phyloP scores from a whole-genome alignment of 2,888 invertebrate species.

The Agrypnus murinus region DNA sequence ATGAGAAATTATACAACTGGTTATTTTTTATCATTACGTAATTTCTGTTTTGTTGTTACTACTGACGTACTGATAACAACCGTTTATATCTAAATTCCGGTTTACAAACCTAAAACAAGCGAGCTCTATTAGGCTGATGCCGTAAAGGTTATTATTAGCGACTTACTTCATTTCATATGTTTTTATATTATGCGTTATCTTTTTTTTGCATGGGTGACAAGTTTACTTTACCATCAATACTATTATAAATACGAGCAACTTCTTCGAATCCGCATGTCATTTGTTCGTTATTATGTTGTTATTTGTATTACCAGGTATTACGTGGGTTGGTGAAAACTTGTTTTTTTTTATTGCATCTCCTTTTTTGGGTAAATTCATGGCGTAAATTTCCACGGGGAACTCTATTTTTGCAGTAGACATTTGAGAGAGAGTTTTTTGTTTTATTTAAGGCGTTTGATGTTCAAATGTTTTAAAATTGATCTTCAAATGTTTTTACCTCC shows the following conservation, averaged over 20 bases:
- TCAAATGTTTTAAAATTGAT: too few relatives aligned
- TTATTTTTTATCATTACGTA: too few relatives aligned
- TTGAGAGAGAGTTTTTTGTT: too few relatives aligned
- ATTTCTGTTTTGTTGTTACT: slow-evolving; percentile 1
- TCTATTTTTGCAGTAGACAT: too few relatives aligned
- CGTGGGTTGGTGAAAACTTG: slow-evolving; percentile 11
- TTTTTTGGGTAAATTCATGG: too few relatives aligned
- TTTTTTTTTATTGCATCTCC: background rate
- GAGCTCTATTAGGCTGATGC: background rate
- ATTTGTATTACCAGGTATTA: too few relatives aligned
- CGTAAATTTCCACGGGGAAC: too few relatives aligned
- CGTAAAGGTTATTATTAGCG: slow-evolving; percentile 27
- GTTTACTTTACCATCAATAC: too few relatives aligned
- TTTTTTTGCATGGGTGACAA: slow-evolving; percentile 5
- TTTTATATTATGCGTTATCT: background rate
- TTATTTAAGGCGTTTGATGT: too few relatives aligned
- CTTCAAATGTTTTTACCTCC: slow-evolving; percentile 15
- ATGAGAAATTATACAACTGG: too few relatives aligned
- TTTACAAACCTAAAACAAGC: background rate
- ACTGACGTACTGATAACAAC: slow-evolving; percentile 9
- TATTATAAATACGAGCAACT: slow-evolving; percentile 14
- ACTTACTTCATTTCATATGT: slow-evolving; percentile 21
- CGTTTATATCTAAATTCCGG: slow-evolving; percentile 2
- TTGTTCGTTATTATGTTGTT: too few relatives aligned
- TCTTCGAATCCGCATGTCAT: slow-evolving; percentile 13